Conservation (phyloP, 2,888 invertebrate species). For the Lapara coniferarum region DNA sequence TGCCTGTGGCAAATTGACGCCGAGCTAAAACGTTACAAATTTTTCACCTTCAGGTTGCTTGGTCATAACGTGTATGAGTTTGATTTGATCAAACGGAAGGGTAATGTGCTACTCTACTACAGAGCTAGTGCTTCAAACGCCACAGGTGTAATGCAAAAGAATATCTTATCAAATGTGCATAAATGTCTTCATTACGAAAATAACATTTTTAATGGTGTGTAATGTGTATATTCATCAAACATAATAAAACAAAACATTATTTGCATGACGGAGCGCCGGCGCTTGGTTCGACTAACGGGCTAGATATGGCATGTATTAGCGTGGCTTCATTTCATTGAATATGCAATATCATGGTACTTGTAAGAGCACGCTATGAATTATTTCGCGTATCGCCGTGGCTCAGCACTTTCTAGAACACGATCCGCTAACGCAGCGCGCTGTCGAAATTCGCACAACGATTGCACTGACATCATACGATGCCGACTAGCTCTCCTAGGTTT, state of each 20-base stretch:
- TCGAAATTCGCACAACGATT: conserved; percentile 14
- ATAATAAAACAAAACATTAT: background rate
- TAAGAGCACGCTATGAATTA: conserved; percentile 20
- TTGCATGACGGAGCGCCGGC: background rate
- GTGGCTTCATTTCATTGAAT: conserved; percentile 20
- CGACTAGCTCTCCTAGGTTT: background rate
- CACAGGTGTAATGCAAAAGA: background rate
- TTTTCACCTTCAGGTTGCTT: conserved; percentile 3
- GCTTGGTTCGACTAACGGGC: background rate
- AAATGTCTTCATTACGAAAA: background rate
- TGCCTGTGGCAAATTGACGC: conserved; percentile 40
- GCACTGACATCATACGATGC: conserved; percentile 15
- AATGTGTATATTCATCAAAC: background rate
- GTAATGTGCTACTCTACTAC: conserved; percentile 4
- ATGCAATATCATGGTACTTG: conserved; percentile 23
- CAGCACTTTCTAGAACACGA: conserved; percentile 20
- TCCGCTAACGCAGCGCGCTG: conserved; percentile 10
- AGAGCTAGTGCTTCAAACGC: background rate
- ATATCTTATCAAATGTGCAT: background rate
- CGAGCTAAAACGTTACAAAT: conserved; percentile 4
- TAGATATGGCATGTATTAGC: background rate
- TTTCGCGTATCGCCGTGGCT: conserved; percentile 21
- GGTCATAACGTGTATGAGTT: background rate
- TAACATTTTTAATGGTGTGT: background rate
- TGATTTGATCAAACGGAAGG: background rate